phyloP scores from a whole-genome alignment of 2,888 invertebrate genomes.

The Ditylenchus weischeri region DNA sequence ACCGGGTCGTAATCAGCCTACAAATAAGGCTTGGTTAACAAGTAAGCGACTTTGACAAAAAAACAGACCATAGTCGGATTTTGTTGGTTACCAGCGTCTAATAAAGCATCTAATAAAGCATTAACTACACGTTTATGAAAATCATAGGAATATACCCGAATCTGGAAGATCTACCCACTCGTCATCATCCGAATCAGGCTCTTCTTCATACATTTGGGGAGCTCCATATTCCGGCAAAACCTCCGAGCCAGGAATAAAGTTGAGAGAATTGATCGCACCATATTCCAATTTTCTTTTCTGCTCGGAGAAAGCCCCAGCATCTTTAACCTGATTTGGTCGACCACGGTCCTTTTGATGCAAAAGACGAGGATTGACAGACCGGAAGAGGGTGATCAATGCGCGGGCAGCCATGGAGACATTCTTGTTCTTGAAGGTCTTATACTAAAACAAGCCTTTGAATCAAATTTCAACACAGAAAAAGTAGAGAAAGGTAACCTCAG shows the following conservation, averaged over 20 bases:
- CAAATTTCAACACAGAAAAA: too few relatives aligned
- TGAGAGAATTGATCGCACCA: constrained; percentile 27
- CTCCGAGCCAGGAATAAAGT: constrained; percentile 54
- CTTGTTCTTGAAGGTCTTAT: constrained; percentile 58
- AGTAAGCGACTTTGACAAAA: too few relatives aligned
- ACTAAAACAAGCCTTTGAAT: constrained; percentile 40
- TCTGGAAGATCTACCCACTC: constrained; percentile 58
- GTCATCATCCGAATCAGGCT: constrained; percentile 56
- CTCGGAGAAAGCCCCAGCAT: not conserved
- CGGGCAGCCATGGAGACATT: constrained; percentile 92
- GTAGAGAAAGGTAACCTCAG: constrained; percentile 62
- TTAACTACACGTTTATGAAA: not conserved
- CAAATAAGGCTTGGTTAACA: too few relatives aligned
- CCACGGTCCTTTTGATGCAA: constrained; percentile 51
- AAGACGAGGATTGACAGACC: constrained; percentile 56
- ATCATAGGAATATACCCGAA: constrained; percentile 36
- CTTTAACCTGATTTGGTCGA: constrained; percentile 8
- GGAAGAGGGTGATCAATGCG: constrained; percentile 73
- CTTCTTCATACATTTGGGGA: constrained; percentile 39
- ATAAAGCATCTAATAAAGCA: constrained; percentile 6
- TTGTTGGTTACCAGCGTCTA: too few relatives aligned
- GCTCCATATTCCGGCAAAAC: constrained; percentile 39
- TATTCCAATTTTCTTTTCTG: constrained; percentile 6
- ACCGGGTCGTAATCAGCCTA: too few relatives aligned
- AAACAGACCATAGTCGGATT: too few relatives aligned